Base-by-base conservation (phyloP, 2,888 invertebrate species). In the Sarcophaga subvicina region DNA sequence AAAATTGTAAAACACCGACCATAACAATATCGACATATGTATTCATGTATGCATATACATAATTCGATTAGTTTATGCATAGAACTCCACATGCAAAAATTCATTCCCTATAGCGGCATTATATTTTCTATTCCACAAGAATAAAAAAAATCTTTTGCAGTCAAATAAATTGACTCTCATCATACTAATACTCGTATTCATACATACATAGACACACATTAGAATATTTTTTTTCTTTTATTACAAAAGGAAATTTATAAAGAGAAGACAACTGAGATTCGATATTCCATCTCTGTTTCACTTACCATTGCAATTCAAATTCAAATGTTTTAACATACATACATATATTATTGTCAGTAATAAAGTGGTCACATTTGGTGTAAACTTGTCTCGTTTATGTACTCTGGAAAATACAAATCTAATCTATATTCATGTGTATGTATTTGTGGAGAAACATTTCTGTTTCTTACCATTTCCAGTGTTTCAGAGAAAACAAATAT, bases 321-420 rank as follows among this genome's bases (percentile, higher is more conserved):
- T 47, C 71, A 72, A 80, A 84, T 77, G 66, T 69, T 12, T 49
- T 80, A 49, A 66, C 72, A 80, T 77, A 80, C 77, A 69, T 80
- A 66, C 72, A 80, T 77, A 80, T 80, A 69, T 80, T 85, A 80
- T 80, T 85, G 80, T 54, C 69, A 85, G 77, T 85, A 78, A 85
- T 63, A 81, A 78, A 85, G 80, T 78, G 77, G 80, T 81, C 73
- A 75, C 77, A 81, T 81, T 85, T 85, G 81, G 77, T 85, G 72
- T 77, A 72, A 63, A 73, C 60, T 79, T 72, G 59, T 64, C 75
- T 75, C 22, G 27, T 76, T 76, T 70, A 59, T 67, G 62, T 70
- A 69, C 62, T 70, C 25, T 4, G 0, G 14, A 12, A 49, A 49
- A 49, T 11, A 49, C 49, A 49, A 12, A 14, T 49, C 6, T 49